Base-by-base conservation (phyloP, 2,113 vertebrate genomes). In the Arvicanthis niloticus region DNA sequence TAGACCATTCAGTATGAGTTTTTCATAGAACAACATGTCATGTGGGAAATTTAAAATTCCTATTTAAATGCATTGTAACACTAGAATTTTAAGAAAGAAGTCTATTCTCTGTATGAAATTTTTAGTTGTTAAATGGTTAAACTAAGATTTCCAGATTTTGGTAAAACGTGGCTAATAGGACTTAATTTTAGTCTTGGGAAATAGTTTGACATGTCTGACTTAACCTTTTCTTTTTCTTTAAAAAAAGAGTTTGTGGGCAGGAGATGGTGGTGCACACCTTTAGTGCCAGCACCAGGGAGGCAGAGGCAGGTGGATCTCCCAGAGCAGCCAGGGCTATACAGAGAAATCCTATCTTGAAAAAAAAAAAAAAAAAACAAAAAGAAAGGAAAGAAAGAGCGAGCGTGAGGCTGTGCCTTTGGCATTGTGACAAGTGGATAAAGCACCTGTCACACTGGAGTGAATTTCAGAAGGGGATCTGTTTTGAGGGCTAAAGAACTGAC, bases 81-180 rank as follows among this genome's bases (percentile, higher is more conserved):
- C 29, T 90, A 84, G 85, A 84, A 91, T 82, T 93, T 93, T 89
- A 91, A 91, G 81, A 91, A 90, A 51, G 22, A 95, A 95, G 53
- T 93, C 8, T 58, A 1, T 82, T 76, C 82, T 95, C 75, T 0
- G 68, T 89, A 81, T 72, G 90, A 68, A 72, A 42, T 29, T 40
- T 58, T 89, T 68, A 34, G 37, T 37, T 88, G 37, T 40, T 58
- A 88, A 88, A 12, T 42, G 87, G 75, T 70, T 94, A 91, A 89
- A 87, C n/a, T 72, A 60, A 48, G 92, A 60, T n/a, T 86, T 51
- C 86, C 56, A 65, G 8, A 51, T 68, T 93, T 93, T 40, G 26
- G 13, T 73, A 29, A 88, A 97, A 96, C 13, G 3, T 89, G 72
- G 21, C 48, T 92, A 12, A 77, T 94, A 1, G 42, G 19, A 42